A percentile compares a stretch with the other conserved stretches of the same genome.
Evolutionary conservation across 2,113 vertebrate genomes (phyloP).

Genomic region (Agapornis roseicollis): DNA sequence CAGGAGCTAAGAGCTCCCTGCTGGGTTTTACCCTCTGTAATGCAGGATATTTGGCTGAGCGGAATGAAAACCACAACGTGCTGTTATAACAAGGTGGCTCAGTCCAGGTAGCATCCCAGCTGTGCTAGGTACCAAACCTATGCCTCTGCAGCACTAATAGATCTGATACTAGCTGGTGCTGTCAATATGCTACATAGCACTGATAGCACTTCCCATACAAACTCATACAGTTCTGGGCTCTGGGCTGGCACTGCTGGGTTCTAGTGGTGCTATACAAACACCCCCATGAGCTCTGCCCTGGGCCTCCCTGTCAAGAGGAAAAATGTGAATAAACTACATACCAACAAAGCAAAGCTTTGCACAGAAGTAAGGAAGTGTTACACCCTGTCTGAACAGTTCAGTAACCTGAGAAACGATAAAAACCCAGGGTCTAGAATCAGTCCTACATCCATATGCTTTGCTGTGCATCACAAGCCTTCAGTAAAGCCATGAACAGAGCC

Average conservation of each 20-base stretch:
- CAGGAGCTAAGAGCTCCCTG: not conserved
- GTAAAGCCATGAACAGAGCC: not conserved
- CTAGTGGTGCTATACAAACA: not conserved
- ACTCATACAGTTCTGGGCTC: not conserved
- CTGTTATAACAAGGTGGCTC: not conserved
- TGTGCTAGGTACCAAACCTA: not conserved
- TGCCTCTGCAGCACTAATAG: not conserved
- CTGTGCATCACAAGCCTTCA: not conserved
- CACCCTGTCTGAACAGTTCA: not conserved
- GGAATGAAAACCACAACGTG: not conserved
- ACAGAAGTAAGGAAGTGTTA: not conserved
- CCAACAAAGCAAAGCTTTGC: not conserved
- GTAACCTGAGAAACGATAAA: not conserved
- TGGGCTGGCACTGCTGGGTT: not conserved
- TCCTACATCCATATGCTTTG: not conserved
- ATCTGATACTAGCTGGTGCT: not conserved
- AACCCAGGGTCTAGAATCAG: not conserved
- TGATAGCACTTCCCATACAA: not conserved
- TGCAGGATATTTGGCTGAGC: rapidly evolving
- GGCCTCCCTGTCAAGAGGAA: not conserved
- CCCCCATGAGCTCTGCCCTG: not conserved
- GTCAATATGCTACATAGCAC: not conserved
- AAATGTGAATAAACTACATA: not conserved
- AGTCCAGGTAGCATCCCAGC: not conserved
- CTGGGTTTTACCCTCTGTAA: not conserved